Percentiles rank a stretch among this genome's conserved stretches.
Evolutionary conservation across 2,888 invertebrate species (phyloP).

Genomic region (Labia minor): DNA sequence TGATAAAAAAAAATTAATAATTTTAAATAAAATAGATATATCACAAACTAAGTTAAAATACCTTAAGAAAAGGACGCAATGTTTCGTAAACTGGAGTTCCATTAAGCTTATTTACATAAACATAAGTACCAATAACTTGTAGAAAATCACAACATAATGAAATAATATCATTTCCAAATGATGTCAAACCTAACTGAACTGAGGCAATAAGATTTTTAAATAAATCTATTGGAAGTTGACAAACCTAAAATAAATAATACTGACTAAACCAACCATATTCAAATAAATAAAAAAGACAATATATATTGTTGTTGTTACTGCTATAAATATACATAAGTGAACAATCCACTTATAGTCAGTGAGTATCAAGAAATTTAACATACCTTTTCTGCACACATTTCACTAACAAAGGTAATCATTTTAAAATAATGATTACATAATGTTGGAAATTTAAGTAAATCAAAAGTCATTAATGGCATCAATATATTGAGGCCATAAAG

Average conservation of each 20-base stretch:
- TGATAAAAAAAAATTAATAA: conserved; percentile 34
- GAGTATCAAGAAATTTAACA: too few species aligned
- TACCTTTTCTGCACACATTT: conserved; percentile 54
- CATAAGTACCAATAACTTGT: conserved; percentile 41
- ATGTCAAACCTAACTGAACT: conserved; percentile 48
- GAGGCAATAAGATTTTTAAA: conserved; percentile 44
- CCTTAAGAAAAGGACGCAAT: conserved; percentile 41
- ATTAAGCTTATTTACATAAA: conserved; percentile 34
- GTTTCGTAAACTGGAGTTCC: conserved; percentile 35
- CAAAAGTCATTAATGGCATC: conserved; percentile 60
- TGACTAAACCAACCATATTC: too few species aligned
- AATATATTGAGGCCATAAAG: conserved; percentile 58
- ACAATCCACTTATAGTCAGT: too few species aligned
- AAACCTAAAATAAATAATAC: conserved; percentile 26
- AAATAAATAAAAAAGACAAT: conserved; percentile 28
- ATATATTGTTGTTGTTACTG: too few species aligned
- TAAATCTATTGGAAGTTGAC: conserved; percentile 40
- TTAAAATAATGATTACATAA: conserved; percentile 50
- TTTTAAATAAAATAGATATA: not conserved
- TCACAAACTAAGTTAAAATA: conserved; percentile 28
- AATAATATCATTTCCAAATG: conserved; percentile 47
- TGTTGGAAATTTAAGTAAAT: conserved; percentile 57
- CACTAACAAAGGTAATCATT: conserved; percentile 52
- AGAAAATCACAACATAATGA: conserved; percentile 49
- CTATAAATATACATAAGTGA: too few species aligned